A percentile compares a stretch with the other conserved stretches of the same genome.
phyloP scores from a whole-genome alignment of 2,888 invertebrate genomes.

The Rambutsinella grinnellia region DNA sequence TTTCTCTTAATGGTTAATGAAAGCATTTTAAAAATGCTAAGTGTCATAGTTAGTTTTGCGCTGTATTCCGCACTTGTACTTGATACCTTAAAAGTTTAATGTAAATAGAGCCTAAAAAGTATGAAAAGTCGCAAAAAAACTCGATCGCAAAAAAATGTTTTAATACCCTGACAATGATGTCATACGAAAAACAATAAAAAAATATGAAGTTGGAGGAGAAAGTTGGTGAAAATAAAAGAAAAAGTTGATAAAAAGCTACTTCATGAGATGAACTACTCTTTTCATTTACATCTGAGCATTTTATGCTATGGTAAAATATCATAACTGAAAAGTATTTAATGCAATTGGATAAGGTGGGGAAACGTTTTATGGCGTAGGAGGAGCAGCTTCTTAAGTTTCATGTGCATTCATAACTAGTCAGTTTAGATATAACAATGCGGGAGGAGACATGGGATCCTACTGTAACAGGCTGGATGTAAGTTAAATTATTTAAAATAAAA shows the following conservation, averaged over 20 bases:
- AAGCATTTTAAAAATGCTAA: background rate
- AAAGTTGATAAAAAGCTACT: too few relatives aligned
- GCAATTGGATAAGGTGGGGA: too few relatives aligned
- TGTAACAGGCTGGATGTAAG: conserved; percentile 24
- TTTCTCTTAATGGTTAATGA: too few relatives aligned
- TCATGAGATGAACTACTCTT: too few relatives aligned
- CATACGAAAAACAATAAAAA: conserved; percentile 28
- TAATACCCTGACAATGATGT: conserved; percentile 53
- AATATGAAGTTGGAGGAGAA: conserved; percentile 18
- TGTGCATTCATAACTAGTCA: background rate
- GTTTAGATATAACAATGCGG: background rate
- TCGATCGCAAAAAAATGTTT: conserved; percentile 56
- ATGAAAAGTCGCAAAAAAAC: conserved; percentile 46
- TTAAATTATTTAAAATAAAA: too few relatives aligned
- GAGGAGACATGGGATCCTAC: background rate
- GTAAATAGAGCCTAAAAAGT: background rate
- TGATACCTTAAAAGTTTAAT: conserved; percentile 31
- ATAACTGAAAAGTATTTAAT: too few relatives aligned
- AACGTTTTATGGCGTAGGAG: too few relatives aligned
- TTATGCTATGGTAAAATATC: too few relatives aligned
- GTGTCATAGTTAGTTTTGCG: background rate
- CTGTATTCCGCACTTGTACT: conserved; percentile 36
- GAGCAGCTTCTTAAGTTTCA: too few relatives aligned
- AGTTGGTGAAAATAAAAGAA: conserved; percentile 26
- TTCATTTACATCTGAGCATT: too few relatives aligned